Evolutionary conservation across 2,113 vertebrate genomes (phyloP), one percentile per base, ranked within the genome.

Genomic region (Galbula dea): DNA sequence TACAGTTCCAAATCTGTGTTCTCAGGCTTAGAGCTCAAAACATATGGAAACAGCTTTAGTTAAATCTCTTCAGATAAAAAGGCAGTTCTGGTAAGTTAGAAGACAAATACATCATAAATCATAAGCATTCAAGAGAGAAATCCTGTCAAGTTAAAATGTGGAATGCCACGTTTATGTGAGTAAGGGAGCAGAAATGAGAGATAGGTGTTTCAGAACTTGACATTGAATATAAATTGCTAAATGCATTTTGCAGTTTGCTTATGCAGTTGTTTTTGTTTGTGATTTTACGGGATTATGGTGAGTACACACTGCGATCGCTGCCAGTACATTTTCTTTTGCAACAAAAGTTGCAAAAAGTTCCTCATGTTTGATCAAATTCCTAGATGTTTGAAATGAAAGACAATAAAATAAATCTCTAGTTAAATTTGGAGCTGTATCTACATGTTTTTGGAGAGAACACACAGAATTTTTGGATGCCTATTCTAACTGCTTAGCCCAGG

Each of bases 41-140:
- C 89, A 79, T 85, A 89, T 34, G 71, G 89, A 86, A 92, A 89
- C 63, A 77, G 87, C 72, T 94, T 96, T 89, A 89, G 72, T 81
- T 86, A 95, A 95, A 89, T 86, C 82, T 26, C 8, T 26, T 24
- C 7, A 15, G 72, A 73, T 91, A 94, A 94, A 96, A 73, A 5
- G 0, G 8, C 54, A 89, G 87, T 84, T 91, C 77, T 1, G 5
- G 67, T 94, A 83, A 88, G 88, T 92, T 81, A 91, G 68, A 85
- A 91, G 59, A 51, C 76, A 92, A 91, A 73, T 80, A 63, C 1
- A 0, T 85, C 67, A 27, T 94, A 92, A 83, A 89, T 93, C 46
- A 10, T 66, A 77, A 67, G 43, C 43, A 55, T 87, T 71, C 68
- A 48, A 83, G 43, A 67, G 72, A 80, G 65, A 86, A 77, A 88